phyloP scores from a whole-genome alignment of 2,113 vertebrate genomes.

The Zeus faber region DNA sequence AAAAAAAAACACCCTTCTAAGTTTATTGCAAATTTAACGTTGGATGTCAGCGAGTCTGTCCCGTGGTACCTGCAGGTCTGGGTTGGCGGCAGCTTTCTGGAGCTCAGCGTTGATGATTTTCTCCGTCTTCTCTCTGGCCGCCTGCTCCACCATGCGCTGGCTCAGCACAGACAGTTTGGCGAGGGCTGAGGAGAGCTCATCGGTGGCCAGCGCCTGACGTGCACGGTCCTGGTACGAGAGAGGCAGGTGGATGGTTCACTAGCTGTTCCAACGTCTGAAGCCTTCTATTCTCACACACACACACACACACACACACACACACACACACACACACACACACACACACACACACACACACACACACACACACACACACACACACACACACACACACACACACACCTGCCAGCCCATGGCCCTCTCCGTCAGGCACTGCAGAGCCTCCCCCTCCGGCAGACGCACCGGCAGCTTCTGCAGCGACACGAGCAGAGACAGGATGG shows the following conservation, averaged over 20 bases:
- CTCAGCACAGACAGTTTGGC: constrained; percentile 96
- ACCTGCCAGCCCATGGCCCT: constrained; percentile 97
- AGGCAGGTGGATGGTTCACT: no score
- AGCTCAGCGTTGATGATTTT: constrained; percentile 98
- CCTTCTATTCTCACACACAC: no score
- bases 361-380: constrained; percentile 5
- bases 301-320: not conserved
- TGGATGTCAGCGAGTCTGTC: no score
- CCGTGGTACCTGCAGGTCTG: constrained; percentile 88
- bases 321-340: not conserved
- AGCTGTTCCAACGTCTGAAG: no score
- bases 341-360: not conserved
- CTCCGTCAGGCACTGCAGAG: constrained; percentile 94
- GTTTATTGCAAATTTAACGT: no score
- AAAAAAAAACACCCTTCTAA: no score
- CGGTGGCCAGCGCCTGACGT: constrained; percentile 89
- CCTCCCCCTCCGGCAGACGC: constrained; percentile 92
- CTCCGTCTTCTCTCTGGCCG: constrained; percentile 94
- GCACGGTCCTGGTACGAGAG: constrained; percentile 79
- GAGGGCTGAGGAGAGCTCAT: constrained; percentile 93
- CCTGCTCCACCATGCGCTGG: constrained; percentile 98
- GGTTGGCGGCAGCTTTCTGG: constrained; percentile 97
- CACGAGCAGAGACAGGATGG: constrained; percentile 93
- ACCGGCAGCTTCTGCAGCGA: constrained; percentile 96
- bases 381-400: not conserved